These are phyloP conservation scores for Apodemus agrarius DNA, from an alignment of 2,797 vertebrate species.

Conservation along the genomic window DNA sequence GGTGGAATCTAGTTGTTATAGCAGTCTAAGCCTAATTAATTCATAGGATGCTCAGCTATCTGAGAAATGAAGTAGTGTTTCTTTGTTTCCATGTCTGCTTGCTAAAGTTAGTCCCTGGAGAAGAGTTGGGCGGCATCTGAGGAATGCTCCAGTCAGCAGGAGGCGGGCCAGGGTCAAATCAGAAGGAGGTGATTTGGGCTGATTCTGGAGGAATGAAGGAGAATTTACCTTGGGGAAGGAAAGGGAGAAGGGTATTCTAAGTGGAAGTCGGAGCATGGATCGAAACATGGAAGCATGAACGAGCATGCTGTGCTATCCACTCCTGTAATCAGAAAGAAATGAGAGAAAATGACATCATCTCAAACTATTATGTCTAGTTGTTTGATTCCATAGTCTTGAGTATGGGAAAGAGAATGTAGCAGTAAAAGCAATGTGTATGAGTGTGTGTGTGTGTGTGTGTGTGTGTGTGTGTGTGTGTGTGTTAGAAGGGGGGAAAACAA, in stretches of 20 bases:
- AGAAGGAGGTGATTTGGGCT: slow-evolving; percentile 29
- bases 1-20: neutral
- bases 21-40: neutral
- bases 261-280: neutral
- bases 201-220: neutral
- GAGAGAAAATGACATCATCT: neutral
- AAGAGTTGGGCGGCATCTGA: neutral
- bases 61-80: neutral
- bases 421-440: neutral
- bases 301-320: neutral
- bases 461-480: neutral
- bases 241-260: neutral
- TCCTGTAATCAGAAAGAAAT: slow-evolving; percentile 1
- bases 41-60: neutral
- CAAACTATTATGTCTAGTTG: neutral
- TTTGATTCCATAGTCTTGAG: slow-evolving; percentile 4
- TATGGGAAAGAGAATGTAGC: neutral
- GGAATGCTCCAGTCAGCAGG: slow-evolving; percentile 33
- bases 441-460: neutral
- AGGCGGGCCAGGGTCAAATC: neutral
- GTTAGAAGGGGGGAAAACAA: neutral
- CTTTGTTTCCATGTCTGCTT: neutral
- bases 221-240: neutral
- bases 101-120: neutral
- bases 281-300: neutral